These are phyloP conservation scores for Trididemnum nubilum DNA, from an alignment of 23 tunicate genomes.

Conservation along the genomic window DNA sequence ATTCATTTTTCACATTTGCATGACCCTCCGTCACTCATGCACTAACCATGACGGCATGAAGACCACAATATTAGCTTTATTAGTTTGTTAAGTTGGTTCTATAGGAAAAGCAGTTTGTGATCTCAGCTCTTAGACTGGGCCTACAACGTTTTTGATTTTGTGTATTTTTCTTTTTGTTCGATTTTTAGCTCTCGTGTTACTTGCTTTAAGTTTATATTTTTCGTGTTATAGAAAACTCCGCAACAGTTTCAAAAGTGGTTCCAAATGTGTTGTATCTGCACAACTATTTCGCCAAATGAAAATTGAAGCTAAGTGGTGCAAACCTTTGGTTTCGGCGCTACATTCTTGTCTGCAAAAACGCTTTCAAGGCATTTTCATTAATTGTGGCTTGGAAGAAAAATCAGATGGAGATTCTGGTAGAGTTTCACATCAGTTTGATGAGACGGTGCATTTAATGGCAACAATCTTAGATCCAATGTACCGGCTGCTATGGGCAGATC, in stretches of 20 bases:
- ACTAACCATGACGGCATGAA: conserved; percentile 1
- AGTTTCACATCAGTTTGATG: too few species aligned
- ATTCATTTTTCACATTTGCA: not conserved
- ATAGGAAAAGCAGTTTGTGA: not conserved
- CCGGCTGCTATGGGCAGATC: too few species aligned
- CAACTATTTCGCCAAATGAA: not conserved
- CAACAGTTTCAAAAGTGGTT: not conserved
- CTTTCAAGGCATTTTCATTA: too few species aligned
- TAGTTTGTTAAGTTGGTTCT: not conserved
- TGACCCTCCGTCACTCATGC: not conserved
- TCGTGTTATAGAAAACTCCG: not conserved
- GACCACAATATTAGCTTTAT: not conserved
- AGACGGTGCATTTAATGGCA: too few species aligned
- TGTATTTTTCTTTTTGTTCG: not conserved
- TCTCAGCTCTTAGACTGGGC: not conserved
- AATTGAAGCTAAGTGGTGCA: conserved; percentile 1
- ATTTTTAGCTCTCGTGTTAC: not conserved
- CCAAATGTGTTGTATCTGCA: not conserved
- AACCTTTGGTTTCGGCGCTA: not conserved
- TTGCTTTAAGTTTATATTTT: not conserved
- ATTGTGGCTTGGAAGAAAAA: too few species aligned
- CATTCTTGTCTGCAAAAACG: too few species aligned
- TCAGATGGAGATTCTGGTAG: too few species aligned
- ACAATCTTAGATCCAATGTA: too few species aligned
- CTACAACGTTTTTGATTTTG: not conserved